Evolutionary conservation across 1,140 invertebrate species (phyloP), one percentile per base, ranked within the genome.

Genomic region (Pseudobourletiella spinata): DNA sequence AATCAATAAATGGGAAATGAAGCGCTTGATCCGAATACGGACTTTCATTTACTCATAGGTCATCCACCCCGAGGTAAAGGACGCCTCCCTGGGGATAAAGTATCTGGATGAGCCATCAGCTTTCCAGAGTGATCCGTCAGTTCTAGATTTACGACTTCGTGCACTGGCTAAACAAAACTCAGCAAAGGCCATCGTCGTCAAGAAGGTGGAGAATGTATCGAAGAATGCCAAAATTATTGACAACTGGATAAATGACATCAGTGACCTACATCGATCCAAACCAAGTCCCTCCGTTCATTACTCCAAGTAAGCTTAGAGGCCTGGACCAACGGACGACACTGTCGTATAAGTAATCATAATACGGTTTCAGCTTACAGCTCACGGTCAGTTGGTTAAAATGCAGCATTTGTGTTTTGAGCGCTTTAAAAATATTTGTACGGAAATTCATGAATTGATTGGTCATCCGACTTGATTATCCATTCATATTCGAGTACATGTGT

Each of bases 51-150:
- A n/a, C n/a, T 55, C 62, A 18, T 18, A 69, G 61, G 86, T 97
- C 2, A 79, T 83, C 20, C 80, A 89, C 22, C 92, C 92, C 1
- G 87, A 94, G 69, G 80, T 79, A 4, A 74, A 85, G 46, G 77
- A 81, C 6, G 84, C 88, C 39, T 81, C 82, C 54, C 68, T 92
- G 51, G 96, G 96, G 3, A 73, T 99, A 28, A 83, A 81, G 2
- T 85, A 95, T 1, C 75, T 99, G 26, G 96, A 99, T 74, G 96
- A 99, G 73, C 96, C 96, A 0, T 87, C 89, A 50, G 84, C 89
- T 0, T 85, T 89, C 66, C 96, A 99, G 77, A 95, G 91, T 60
- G 96, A 99, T 68, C 88, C 94, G 0, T 91, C 92, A 24, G 83
- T 99, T 14, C 75, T 99, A 1, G 91, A 97, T 72, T 81, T 99